Evolutionary conservation across 2,113 vertebrate genomes (phyloP).

Genomic region (Notechis scutatus): DNA sequence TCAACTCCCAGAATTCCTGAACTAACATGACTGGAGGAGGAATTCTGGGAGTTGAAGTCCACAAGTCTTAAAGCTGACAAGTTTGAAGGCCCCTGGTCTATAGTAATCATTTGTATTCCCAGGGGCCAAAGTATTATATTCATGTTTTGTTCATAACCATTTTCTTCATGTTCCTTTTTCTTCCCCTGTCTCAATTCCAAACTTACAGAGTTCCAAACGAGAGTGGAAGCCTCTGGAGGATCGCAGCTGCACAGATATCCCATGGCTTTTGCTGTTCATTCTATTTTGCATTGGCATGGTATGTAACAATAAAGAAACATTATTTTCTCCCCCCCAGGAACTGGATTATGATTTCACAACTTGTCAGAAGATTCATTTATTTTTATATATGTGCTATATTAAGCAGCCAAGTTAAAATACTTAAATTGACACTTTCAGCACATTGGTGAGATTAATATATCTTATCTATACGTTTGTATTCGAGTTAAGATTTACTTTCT

Average conservation of each 20-base stretch:
- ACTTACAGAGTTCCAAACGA: constrained; percentile 87
- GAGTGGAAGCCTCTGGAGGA: constrained; percentile 98
- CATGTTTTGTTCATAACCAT: constrained; percentile 17
- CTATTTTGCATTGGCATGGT: constrained; percentile 97
- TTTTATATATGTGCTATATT: not conserved
- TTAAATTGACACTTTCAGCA: not conserved
- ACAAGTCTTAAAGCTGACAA: too few relatives aligned
- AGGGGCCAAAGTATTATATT: not conserved
- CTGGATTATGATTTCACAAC: not conserved
- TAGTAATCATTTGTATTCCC: not conserved
- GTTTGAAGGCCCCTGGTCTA: too few relatives aligned
- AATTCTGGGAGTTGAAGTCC: too few relatives aligned
- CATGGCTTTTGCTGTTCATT: constrained; percentile 91
- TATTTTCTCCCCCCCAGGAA: not conserved
- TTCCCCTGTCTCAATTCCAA: constrained; percentile 25
- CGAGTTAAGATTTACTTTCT: not conserved
- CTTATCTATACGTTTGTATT: not conserved
- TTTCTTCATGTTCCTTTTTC: not conserved
- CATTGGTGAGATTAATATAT: not conserved
- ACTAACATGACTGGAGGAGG: too few relatives aligned
- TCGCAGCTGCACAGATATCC: constrained; percentile 94
- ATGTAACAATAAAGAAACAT: constrained; percentile 58
- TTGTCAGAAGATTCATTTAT: not conserved
- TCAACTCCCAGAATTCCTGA: too few relatives aligned
- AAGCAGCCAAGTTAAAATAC: not conserved